A percentile compares a stretch with the other conserved stretches of the same genome.
Evolutionary conservation across 2,797 vertebrate genomes (phyloP).

Genomic region (Sebastes nivosus): DNA sequence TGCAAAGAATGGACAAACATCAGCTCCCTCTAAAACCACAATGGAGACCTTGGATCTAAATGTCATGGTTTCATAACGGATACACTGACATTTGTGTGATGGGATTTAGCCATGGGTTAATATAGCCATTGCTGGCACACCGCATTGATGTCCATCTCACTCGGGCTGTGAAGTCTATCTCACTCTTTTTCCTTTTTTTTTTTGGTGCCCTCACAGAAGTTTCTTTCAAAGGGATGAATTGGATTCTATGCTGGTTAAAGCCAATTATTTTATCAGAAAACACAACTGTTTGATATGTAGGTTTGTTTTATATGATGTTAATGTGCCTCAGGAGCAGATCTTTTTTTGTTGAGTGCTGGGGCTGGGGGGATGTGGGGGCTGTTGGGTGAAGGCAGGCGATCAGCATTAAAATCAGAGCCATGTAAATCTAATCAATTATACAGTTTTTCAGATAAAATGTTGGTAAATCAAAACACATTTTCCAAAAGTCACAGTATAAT

Average conservation of each 20-base stretch:
- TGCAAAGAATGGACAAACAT: slow-evolving; percentile 81
- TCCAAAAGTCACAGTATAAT: slow-evolving; percentile 87
- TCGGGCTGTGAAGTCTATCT: slow-evolving; percentile 80
- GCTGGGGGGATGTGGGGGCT: slow-evolving; percentile 25
- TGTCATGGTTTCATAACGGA: slow-evolving; percentile 88
- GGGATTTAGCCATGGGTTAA: slow-evolving; percentile 86
- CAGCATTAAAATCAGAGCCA: slow-evolving; percentile 83
- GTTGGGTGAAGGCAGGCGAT: slow-evolving; percentile 67
- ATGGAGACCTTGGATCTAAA: slow-evolving; percentile 86
- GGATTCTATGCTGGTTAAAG: slow-evolving; percentile 77
- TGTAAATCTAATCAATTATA: slow-evolving; percentile 87
- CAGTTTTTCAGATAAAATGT: slow-evolving; percentile 83
- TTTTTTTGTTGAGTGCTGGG: slow-evolving; percentile 55
- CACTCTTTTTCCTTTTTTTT: slow-evolving; percentile 47
- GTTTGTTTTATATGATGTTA: slow-evolving; percentile 78
- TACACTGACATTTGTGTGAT: slow-evolving; percentile 88
- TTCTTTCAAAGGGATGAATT: slow-evolving; percentile 79
- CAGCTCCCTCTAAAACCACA: slow-evolving; percentile 82
- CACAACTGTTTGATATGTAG: slow-evolving; percentile 75
- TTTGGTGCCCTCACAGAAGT: slow-evolving; percentile 71
- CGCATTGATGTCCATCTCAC: slow-evolving; percentile 82
- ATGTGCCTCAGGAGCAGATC: slow-evolving; percentile 78
- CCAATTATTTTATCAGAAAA: slow-evolving; percentile 79
- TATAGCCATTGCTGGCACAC: slow-evolving; percentile 78
- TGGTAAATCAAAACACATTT: slow-evolving; percentile 86